phyloP scores from a whole-genome alignment of 2,797 vertebrate genomes.

The Prionace glauca region DNA sequence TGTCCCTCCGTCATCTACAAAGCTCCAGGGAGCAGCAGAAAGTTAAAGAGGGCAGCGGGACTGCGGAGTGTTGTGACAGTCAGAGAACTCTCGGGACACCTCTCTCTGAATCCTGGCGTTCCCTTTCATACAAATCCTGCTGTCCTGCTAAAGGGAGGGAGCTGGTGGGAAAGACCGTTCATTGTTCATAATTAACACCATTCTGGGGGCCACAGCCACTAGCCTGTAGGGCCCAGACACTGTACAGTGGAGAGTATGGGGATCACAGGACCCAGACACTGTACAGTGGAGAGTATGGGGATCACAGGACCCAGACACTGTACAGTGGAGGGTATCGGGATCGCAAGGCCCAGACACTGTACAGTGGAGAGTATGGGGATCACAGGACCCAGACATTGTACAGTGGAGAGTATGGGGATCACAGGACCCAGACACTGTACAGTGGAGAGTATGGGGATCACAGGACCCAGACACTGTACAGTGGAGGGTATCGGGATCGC shows the following conservation, averaged over 20 bases:
- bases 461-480: no score
- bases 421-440: no score
- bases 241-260: no score
- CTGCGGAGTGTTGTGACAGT: not conserved
- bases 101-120: not conserved
- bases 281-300: no score
- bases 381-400: no score
- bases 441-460: no score
- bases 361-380: no score
- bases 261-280: not conserved
- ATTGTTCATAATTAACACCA: not conserved
- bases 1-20: not conserved
- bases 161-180: not conserved
- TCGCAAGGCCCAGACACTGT: no score
- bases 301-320: no score
- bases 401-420: no score
- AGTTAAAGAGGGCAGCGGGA: not conserved
- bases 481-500: no score
- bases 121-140: not conserved
- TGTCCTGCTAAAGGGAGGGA: not conserved
- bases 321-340: no score
- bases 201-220: not conserved
- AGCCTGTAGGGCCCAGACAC: not conserved
- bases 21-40: not conserved
- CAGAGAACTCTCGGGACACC: not conserved